Percentiles rank a stretch among this genome's conserved stretches.
These are phyloP conservation scores for Ctenopoma multispine DNA, from an alignment of 2,797 vertebrate species.

Conservation along the genomic window DNA sequence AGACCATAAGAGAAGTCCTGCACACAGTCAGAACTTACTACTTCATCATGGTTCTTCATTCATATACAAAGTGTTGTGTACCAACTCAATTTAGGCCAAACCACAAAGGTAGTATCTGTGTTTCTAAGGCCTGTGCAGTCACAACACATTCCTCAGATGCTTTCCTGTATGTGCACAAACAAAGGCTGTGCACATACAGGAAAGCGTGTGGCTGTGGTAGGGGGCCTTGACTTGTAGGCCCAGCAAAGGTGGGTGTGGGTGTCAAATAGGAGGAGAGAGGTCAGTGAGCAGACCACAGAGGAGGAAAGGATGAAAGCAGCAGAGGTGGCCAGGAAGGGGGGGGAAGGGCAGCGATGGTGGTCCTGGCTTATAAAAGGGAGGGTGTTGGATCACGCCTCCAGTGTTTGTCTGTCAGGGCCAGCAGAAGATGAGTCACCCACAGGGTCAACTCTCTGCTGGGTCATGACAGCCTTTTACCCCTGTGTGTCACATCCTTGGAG, in stretches of 20 bases:
- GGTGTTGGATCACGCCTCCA: constrained; percentile 50
- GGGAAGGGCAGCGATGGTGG: constrained; percentile 20
- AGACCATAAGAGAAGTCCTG: constrained; percentile 8
- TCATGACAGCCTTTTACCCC: constrained; percentile 12
- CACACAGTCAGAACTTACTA: neutral
- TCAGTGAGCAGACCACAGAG: constrained; percentile 40
- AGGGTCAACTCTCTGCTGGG: constrained; percentile 15
- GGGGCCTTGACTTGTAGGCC: constrained; percentile 49
- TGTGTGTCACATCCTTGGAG: constrained; percentile 18
- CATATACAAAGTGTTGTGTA: constrained; percentile 18
- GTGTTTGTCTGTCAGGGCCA: constrained; percentile 42
- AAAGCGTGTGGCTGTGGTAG: constrained; percentile 41
- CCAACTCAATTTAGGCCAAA: constrained; percentile 34
- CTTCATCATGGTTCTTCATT: constrained; percentile 3
- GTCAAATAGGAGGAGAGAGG: constrained; percentile 45
- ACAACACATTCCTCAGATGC: constrained; percentile 82
- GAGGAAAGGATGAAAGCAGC: neutral
- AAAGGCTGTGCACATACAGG: constrained; percentile 67
- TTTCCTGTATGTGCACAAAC: constrained; percentile 68
- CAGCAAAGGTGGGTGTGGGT: constrained; percentile 55
- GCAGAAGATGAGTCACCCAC: constrained; percentile 8
- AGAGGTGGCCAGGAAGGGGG: neutral
- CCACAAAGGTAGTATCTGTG: constrained; percentile 72
- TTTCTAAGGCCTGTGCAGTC: constrained; percentile 69
- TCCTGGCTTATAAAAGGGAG: constrained; percentile 54